A percentile compares a stretch with the other conserved stretches of the same genome.
Evolutionary conservation across 2,888 invertebrate genomes (phyloP).

Genomic region (Heliconius charithonia): DNA sequence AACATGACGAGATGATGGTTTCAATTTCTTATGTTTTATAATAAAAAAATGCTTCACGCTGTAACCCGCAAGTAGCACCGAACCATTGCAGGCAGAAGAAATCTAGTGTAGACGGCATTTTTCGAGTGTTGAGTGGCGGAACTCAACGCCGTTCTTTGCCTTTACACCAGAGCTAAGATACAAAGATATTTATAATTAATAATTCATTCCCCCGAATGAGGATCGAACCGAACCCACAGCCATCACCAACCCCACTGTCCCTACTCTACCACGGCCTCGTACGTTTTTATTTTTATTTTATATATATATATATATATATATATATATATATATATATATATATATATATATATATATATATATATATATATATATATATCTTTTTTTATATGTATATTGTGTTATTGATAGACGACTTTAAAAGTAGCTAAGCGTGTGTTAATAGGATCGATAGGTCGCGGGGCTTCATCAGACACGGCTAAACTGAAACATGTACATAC

Average conservation of each 20-base stretch:
- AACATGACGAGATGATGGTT: background rate
- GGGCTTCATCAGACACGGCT: slow-evolving; percentile 78
- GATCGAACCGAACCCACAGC: no score
- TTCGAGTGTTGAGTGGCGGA: no score
- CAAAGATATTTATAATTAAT: no score
- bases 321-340: background rate
- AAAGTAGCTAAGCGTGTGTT: slow-evolving; percentile 62
- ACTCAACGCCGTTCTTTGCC: no score
- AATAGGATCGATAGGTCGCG: slow-evolving; percentile 72
- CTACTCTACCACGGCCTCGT: no score
- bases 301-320: background rate
- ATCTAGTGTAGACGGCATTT: no score
- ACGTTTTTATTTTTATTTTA: no score
- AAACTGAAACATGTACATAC: slow-evolving; percentile 62
- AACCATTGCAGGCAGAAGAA: no score
- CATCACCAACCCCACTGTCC: no score
- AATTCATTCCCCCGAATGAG: no score
- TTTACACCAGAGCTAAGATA: no score
- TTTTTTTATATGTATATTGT: background rate
- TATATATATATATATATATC: background rate
- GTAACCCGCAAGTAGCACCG: no score
- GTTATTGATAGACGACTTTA: slow-evolving; percentile 44
- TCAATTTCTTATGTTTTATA: background rate
- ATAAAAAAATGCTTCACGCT: background rate
- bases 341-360: background rate